Percentiles rank a stretch among this genome's conserved stretches.
Conservation (phyloP, 1,140 invertebrate species). For the Aphelinus atriplicis region DNA sequence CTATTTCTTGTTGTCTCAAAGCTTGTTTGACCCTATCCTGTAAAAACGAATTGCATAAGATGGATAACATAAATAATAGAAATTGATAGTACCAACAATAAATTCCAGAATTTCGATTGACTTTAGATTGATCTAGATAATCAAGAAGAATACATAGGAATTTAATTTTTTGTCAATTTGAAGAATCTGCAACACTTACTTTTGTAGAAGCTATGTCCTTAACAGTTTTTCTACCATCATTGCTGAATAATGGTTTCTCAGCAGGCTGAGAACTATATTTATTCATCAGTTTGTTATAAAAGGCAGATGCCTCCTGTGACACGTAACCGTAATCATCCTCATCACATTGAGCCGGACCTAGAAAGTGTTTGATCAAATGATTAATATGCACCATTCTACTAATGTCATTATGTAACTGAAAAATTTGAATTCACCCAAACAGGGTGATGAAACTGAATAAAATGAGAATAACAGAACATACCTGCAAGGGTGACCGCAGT, state of each 20-base stretch:
- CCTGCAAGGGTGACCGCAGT: slow-evolving; percentile 77
- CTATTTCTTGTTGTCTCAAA: slow-evolving; percentile 76
- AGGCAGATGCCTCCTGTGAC: slow-evolving; percentile 80
- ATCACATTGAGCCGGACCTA: slow-evolving; percentile 80
- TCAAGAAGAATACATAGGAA: background rate
- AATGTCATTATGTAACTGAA: background rate
- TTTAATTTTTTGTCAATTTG: slow-evolving; percentile 19
- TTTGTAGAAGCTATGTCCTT: slow-evolving; percentile 67
- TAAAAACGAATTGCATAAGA: slow-evolving; percentile 17
- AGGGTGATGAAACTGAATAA: no score
- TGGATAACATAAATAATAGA: slow-evolving; percentile 8
- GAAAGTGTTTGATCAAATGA: slow-evolving; percentile 22
- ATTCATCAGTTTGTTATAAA: slow-evolving; percentile 85
- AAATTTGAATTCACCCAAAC: no score
- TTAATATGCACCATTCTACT: slow-evolving; percentile 1
- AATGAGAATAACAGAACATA: slow-evolving; percentile 43
- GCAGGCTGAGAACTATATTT: slow-evolving; percentile 80
- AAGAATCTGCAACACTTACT: slow-evolving; percentile 48
- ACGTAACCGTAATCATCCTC: slow-evolving; percentile 92
- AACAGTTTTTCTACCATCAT: slow-evolving; percentile 58
- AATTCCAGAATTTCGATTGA: background rate
- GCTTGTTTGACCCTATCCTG: slow-evolving; percentile 78
- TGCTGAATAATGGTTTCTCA: slow-evolving; percentile 65
- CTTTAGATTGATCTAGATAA: background rate
- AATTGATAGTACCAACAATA: background rate